Conservation (phyloP, 1,140 invertebrate genomes). For the Parasteatoda tepidariorum region DNA sequence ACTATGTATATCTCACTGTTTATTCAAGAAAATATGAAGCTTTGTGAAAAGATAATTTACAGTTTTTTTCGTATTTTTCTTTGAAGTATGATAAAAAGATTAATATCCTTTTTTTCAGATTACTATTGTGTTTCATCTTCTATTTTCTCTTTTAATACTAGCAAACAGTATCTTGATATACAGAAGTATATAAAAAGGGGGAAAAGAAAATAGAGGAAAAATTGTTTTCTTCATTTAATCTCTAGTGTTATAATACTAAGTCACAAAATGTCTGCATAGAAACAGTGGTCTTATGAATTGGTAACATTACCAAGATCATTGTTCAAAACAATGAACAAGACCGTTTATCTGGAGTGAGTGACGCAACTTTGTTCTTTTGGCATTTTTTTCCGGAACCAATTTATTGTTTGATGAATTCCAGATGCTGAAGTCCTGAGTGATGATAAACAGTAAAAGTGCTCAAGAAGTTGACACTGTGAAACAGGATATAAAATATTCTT, state of each 20-base stretch:
- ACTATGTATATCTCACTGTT: slow-evolving; percentile 39
- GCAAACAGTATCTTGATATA: slow-evolving; percentile 28
- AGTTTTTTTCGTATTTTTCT: slow-evolving; percentile 19
- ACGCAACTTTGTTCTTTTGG: slow-evolving; percentile 56
- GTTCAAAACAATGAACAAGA: slow-evolving; percentile 50
- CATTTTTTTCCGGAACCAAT: slow-evolving; percentile 45
- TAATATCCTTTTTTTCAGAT: slow-evolving; percentile 21
- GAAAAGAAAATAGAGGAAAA: slow-evolving; percentile 43
- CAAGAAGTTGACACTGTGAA: slow-evolving; percentile 53
- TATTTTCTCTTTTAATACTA: slow-evolving; percentile 46
- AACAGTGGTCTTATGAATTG: slow-evolving; percentile 42
- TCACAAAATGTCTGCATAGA: slow-evolving; percentile 49
- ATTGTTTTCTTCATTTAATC: slow-evolving; percentile 45
- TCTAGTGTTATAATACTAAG: slow-evolving; percentile 54
- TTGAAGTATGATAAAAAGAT: slow-evolving; percentile 33
- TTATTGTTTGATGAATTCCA: slow-evolving; percentile 48
- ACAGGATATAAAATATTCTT: slow-evolving; percentile 52
- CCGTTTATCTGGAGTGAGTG: slow-evolving; percentile 38
- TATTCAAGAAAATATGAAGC: slow-evolving; percentile 50
- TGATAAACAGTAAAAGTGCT: slow-evolving; percentile 53
- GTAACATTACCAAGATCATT: slow-evolving; percentile 37
- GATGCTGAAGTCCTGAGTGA: slow-evolving; percentile 47
- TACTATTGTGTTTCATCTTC: slow-evolving; percentile 40
- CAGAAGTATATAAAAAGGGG: slow-evolving; percentile 50
- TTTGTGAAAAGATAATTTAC: slow-evolving; percentile 43